A percentile compares a stretch with the other conserved stretches of the same genome.
Evolutionary conservation across 1,140 invertebrate genomes (phyloP).

Genomic region (Brachystomella parvula): DNA sequence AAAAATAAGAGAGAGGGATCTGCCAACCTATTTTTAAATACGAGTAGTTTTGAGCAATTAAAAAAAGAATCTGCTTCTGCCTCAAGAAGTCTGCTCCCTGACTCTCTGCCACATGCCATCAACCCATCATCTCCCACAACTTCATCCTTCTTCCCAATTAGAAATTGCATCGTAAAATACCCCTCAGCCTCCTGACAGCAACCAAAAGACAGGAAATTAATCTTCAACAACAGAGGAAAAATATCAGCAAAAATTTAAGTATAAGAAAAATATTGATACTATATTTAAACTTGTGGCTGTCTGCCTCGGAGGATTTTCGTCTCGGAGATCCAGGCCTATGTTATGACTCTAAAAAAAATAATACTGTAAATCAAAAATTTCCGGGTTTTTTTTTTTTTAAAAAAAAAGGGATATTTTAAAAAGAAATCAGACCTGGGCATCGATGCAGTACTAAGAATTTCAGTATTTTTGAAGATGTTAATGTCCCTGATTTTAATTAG

Average conservation of each 20-base stretch:
- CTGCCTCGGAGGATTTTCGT: too few species aligned
- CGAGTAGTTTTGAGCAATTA: not conserved
- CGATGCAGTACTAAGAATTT: too few species aligned
- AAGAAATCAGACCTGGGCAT: not conserved
- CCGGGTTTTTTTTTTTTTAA: not conserved
- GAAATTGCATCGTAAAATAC: slow-evolving; percentile 3
- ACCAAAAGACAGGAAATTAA: not conserved
- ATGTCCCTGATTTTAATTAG: too few species aligned
- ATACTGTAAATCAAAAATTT: not conserved
- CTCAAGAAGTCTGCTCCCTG: not conserved
- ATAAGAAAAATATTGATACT: too few species aligned
- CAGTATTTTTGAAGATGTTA: too few species aligned
- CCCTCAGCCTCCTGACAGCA: not conserved
- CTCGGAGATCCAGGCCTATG: not conserved
- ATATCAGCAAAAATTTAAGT: not conserved
- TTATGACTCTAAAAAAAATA: not conserved
- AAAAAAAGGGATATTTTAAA: not conserved
- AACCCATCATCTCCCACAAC: not conserved
- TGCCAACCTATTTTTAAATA: slow-evolving; percentile 10
- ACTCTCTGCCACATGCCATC: not conserved
- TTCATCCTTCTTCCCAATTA: not conserved
- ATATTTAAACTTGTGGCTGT: too few species aligned
- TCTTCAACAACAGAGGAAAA: not conserved
- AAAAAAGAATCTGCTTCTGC: not conserved
- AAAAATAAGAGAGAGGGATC: not conserved